Evolutionary conservation across 2,888 invertebrate species (phyloP).

Genomic region (Endotricha flammealis): DNA sequence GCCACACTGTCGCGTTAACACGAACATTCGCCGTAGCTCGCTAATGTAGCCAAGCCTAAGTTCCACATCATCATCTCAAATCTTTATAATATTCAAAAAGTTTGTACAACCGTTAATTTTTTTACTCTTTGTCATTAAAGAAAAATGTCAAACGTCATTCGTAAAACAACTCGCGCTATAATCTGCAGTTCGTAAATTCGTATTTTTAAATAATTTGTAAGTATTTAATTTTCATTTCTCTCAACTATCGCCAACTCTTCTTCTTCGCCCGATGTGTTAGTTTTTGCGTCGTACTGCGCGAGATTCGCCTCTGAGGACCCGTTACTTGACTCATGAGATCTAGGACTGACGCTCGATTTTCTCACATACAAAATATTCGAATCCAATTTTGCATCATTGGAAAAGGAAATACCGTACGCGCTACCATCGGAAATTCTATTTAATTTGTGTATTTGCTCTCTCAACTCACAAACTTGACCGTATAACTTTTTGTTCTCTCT

Average conservation of each 20-base stretch:
- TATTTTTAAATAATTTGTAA: conserved; percentile 3
- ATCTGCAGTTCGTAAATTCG: conserved; percentile 5
- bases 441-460: conserved; percentile 68
- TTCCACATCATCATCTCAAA: too few species aligned
- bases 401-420: conserved; percentile 39
- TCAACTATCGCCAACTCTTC: conserved; percentile 69
- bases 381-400: conserved; percentile 42
- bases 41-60: too few species aligned
- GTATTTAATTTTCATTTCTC: conserved; percentile 36
- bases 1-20: too few species aligned
- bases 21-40: too few species aligned
- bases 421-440: conserved; percentile 68
- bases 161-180: too few species aligned
- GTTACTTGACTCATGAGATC: conserved; percentile 66
- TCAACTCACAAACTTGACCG: conserved; percentile 63
- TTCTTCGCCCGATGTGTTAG: conserved; percentile 65
- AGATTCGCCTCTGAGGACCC: conserved; percentile 66
- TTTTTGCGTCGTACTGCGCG: conserved; percentile 55
- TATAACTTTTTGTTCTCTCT: conserved; percentile 92
- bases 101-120: too few species aligned
- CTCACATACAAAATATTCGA: conserved; percentile 61
- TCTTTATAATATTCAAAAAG: too few species aligned
- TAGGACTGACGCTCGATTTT: conserved; percentile 60
- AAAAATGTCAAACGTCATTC: too few species aligned
- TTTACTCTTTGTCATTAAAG: too few species aligned